Base-by-base conservation (phyloP, 1,140 invertebrate species). In the Geopemphigus sp. region DNA sequence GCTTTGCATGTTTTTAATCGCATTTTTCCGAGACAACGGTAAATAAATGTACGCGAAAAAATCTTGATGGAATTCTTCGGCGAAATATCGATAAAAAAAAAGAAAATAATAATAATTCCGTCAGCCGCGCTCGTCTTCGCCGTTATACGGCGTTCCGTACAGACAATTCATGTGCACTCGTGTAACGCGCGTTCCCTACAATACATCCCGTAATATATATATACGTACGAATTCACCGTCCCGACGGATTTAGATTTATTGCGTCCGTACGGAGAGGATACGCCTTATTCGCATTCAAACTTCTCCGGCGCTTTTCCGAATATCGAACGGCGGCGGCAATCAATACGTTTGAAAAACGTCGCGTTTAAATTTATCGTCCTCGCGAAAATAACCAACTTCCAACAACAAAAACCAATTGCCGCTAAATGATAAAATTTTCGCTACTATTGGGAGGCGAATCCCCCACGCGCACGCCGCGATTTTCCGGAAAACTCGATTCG, bases 1-100 rank as follows among this genome's bases (percentile, higher is more conserved):
- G 57, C 57, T 57, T 78, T 63, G 56, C 74, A 78, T 78, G 74
- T 78, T 78, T 78, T 61, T 78, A 78, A 78, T 78, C 56, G 57
- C 39, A 29, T 78, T 78, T 78, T 61, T 3, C 72, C 56, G 22
- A 63, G 57, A 76, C 54, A 57, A 39, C 72, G 47, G 70, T 73
- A 73, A 29, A 72, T 73, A 73, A 29, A 72, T n/a, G 24, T 15
- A 54, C 29, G 54, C 53, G 53, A 26, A 17, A 61, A 63, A 63
- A 29, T 19, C 17, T 4, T 22, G 22, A 68, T 68, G 45, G 39
- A 68, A 50, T 68, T 68, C 45, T 24, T 24, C 22, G 6, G 45
- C 10, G 8, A 50, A 68, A 50, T 68, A 68, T 68, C 47, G 45
- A 24, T 8, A 8, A 39, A 3, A 3, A 50, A 50, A 8, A 39